Evolutionary conservation across 2,888 invertebrate genomes (phyloP), one percentile per base, ranked within the genome.

Genomic region (Dexiosoma caninum): DNA sequence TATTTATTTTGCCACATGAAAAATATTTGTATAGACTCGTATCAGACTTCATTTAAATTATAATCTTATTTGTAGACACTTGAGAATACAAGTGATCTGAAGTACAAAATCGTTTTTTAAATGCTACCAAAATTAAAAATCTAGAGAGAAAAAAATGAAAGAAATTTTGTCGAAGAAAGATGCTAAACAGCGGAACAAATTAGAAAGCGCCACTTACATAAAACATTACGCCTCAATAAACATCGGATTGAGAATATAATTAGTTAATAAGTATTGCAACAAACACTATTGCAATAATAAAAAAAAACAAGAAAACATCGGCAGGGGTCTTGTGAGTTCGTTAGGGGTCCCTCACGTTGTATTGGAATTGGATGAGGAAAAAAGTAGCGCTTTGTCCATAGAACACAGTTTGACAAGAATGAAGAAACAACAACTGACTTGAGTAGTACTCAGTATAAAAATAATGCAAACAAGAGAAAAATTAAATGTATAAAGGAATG

Each of bases 391-490:
- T 12, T 27, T 10, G 42, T 37, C 60, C 30, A 78, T 69, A 69
- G 21, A n/a, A n/a, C 37, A 60, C 66, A 64, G 70, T 67, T 76
- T 80, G 80, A 76, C 80, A 80, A 75, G 75, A 49, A 59, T 32
- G 7, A 64, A 30, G 59, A 64, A 37, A 35, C n/a, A 46, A 44
- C 57, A 71, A 72, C 19, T 35, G 35, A 44, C 64, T 46, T 74
- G 64, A 64, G 37, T 55, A 55, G 64, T 64, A 60, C 44, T 62
- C 64, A 55, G 64, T 46, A 46, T 32, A 53, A 44, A 64, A 53
- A 74, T 27, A 74, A 74, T 53, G 27, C n/a, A 51, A 53, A 72
- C 40, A 10, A 55, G n/a, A n/a, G n/a, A 53, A 44, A 42, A 42
- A 19, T 21, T 19, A n/a, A 57, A 40, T 51, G 2, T 19, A 51